Conservation (phyloP, 2,888 invertebrate species). For the Tetragonisca angustula region DNA sequence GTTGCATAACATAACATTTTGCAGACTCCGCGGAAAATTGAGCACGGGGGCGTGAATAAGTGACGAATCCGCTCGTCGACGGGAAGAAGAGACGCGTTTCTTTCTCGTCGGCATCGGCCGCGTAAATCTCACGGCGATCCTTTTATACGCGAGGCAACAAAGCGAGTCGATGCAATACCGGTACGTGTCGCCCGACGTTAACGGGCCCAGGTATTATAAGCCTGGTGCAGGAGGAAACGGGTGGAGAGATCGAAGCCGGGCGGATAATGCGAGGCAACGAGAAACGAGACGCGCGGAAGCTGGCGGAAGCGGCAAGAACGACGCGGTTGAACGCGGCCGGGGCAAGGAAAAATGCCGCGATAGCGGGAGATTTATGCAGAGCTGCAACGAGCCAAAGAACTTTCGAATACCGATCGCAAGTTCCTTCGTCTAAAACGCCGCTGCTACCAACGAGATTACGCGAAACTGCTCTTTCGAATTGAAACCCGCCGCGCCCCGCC, state of each 20-base stretch:
- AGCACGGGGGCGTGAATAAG: neutral
- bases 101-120: neutral
- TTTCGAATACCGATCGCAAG: conserved; percentile 51
- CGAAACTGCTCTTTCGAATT: conserved; percentile 49
- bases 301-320: neutral
- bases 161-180: conserved; percentile 55
- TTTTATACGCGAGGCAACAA: conserved; percentile 58
- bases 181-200: conserved; percentile 49
- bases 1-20: no score
- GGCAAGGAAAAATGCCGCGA: conserved; percentile 57
- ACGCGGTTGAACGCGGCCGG: neutral
- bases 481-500: conserved; percentile 4
- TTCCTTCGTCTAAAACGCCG: conserved; percentile 29
- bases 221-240: neutral
- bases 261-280: conserved; percentile 30
- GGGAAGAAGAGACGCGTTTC: neutral
- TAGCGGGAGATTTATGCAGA: conserved; percentile 70
- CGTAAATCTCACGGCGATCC: conserved; percentile 47
- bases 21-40: neutral
- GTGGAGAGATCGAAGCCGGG: neutral
- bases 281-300: no score
- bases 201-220: conserved; percentile 45
- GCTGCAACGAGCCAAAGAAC: conserved; percentile 49
- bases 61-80: neutral
- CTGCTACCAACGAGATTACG: conserved; percentile 43